These are phyloP conservation scores for Sphyrna mokarran DNA, from an alignment of 2,113 vertebrate genomes.

Conservation along the genomic window DNA sequence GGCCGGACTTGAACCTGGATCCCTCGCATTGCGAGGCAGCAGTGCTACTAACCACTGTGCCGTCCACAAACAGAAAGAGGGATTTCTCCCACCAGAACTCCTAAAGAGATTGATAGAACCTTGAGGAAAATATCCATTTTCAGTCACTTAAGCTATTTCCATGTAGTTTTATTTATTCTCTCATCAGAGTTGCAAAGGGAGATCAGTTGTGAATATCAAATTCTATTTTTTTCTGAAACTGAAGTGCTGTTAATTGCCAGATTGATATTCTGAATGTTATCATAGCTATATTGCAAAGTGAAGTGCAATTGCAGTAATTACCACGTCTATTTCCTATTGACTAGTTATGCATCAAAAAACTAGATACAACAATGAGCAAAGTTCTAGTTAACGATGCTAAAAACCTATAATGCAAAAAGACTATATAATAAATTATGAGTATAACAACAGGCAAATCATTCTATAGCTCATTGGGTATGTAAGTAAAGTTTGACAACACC, in stretches of 20 bases:
- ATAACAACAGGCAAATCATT: neutral
- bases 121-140: neutral
- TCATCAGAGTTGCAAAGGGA: neutral
- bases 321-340: neutral
- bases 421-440: neutral
- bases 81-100: neutral
- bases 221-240: neutral
- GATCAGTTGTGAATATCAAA: neutral
- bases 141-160: neutral
- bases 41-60: no score
- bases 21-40: no score
- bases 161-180: neutral
- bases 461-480: neutral
- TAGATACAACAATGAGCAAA: neutral
- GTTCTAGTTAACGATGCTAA: neutral
- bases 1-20: no score
- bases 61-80: no score
- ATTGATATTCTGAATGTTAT: neutral
- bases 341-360: neutral
- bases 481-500: no score
- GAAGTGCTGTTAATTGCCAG: neutral
- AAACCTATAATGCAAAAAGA: neutral
- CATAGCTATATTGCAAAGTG: neutral
- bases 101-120: neutral
- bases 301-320: neutral